A percentile compares a stretch with the other conserved stretches of the same genome.
phyloP scores from a whole-genome alignment of 2,797 vertebrate species.

The Bovichtus variegatus region DNA sequence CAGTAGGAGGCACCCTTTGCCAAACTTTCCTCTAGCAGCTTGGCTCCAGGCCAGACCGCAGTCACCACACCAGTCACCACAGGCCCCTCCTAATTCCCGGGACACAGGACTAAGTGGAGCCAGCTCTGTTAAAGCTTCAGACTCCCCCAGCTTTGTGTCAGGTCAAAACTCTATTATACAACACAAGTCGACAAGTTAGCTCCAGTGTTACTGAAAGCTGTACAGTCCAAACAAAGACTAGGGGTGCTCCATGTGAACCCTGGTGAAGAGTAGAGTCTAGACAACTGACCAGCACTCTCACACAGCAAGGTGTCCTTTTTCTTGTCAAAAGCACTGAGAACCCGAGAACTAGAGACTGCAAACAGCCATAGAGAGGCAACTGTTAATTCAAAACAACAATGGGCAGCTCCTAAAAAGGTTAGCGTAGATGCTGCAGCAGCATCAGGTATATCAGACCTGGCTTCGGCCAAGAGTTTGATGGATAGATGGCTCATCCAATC shows the following conservation, averaged over 20 bases:
- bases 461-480: too few species aligned
- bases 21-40: background rate
- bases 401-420: background rate
- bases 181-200: background rate
- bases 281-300: background rate
- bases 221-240: background rate
- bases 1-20: conserved; percentile 55
- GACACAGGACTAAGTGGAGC: conserved; percentile 52
- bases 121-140: conserved; percentile 54
- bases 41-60: conserved; percentile 49
- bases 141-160: conserved; percentile 37
- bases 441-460: too few species aligned
- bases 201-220: background rate
- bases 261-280: background rate
- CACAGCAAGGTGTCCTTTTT: background rate
- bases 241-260: background rate
- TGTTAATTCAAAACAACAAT: background rate
- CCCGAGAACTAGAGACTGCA: background rate
- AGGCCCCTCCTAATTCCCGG: conserved; percentile 14
- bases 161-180: conserved; percentile 35
- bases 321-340: background rate
- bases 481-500: too few species aligned
- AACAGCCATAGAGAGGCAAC: background rate
- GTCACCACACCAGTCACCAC: conserved; percentile 46
- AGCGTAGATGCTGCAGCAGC: background rate